A percentile compares a stretch with the other conserved stretches of the same genome.
These are phyloP conservation scores for Crotalus tigris DNA, from an alignment of 2,113 vertebrate species.

Conservation along the genomic window DNA sequence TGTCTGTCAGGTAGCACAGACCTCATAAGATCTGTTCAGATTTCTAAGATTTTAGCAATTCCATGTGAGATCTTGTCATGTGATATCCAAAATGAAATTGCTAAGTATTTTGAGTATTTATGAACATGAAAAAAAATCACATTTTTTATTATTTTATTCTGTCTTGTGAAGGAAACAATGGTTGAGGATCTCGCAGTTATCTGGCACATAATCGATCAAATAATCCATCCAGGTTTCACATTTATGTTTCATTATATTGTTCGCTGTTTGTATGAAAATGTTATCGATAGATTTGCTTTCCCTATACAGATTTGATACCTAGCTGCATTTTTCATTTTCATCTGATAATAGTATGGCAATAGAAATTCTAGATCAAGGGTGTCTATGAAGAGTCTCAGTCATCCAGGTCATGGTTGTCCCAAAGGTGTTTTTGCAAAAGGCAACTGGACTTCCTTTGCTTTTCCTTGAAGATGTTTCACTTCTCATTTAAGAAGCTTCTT, in stretches of 20 bases:
- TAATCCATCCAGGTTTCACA: not conserved
- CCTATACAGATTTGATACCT: not conserved
- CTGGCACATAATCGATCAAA: not conserved
- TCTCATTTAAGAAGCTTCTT: too few relatives aligned
- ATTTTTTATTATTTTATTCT: not conserved
- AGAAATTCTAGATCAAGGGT: not conserved
- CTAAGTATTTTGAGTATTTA: not conserved
- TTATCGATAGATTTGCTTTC: not conserved
- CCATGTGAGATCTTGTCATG: not conserved
- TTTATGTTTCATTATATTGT: not conserved
- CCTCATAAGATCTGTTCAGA: not conserved
- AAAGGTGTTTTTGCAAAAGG: too few relatives aligned
- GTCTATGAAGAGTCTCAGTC: too few relatives aligned
- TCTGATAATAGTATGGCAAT: not conserved
- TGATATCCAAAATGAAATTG: not conserved
- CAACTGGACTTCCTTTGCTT: too few relatives aligned
- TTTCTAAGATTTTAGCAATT: not conserved
- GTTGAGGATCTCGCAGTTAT: not conserved
- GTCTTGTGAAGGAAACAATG: not conserved
- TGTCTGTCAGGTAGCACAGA: not conserved
- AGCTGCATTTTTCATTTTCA: not conserved
- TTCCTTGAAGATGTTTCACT: too few relatives aligned
- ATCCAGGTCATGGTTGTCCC: too few relatives aligned
- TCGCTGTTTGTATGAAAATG: not conserved
- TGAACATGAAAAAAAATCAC: not conserved